A percentile compares a stretch with the other conserved stretches of the same genome.
Evolutionary conservation across 2,888 invertebrate species (phyloP).

Genomic region (Electrophaes corylata): DNA sequence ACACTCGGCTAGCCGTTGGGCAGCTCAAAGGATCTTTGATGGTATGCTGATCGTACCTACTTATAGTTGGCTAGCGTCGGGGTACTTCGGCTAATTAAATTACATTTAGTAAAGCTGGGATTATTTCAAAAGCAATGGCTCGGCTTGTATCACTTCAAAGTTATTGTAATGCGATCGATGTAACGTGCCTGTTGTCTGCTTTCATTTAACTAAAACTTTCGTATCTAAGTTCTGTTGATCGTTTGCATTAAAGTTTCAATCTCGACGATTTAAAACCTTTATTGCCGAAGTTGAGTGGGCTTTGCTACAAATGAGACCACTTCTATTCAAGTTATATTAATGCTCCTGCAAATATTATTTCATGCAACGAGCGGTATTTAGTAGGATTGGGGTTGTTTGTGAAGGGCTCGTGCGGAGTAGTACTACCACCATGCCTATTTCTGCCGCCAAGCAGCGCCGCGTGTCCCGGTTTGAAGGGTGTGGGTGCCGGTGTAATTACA

Average conservation of each 20-base stretch:
- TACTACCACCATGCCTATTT: no score
- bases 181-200: constrained; percentile 12
- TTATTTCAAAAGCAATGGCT: constrained; percentile 5
- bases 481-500: no score
- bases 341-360: neutral
- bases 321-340: neutral
- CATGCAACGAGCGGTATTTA: no score
- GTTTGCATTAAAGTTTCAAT: neutral
- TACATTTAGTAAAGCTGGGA: constrained; percentile 18
- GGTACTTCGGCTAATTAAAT: constrained; percentile 22
- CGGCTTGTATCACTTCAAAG: constrained; percentile 1
- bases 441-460: no score
- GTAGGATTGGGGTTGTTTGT: no score
- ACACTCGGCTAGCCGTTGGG: constrained; percentile 4
- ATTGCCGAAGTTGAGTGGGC: neutral
- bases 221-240: no score
- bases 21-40: constrained; percentile 12
- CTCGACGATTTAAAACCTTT: constrained; percentile 6
- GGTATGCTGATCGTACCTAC: constrained; percentile 11
- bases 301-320: neutral
- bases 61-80: neutral
- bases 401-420: neutral
- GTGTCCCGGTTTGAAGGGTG: no score
- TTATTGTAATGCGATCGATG: neutral
- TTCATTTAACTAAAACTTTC: no score